Conservation (phyloP, 2,888 invertebrate genomes). For the Mimachlamys varia region DNA sequence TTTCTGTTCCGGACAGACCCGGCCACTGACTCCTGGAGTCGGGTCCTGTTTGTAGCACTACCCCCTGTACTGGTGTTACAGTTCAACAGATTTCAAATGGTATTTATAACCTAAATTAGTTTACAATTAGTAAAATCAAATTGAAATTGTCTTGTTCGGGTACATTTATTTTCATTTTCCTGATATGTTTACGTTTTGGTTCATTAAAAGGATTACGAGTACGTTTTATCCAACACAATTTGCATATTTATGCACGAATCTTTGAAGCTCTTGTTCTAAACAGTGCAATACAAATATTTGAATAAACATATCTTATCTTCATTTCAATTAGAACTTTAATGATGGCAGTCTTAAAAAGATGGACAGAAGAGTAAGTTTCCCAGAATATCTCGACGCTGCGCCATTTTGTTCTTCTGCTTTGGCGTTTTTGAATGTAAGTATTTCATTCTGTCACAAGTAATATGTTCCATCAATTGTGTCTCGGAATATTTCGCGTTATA, state of each 20-base stretch:
- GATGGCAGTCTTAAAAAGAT: not conserved
- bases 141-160: too few relatives aligned
- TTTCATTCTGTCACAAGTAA: too few relatives aligned
- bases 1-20: not conserved
- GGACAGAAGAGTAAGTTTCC: not conserved
- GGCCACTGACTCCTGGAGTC: not conserved
- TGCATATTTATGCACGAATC: too few relatives aligned
- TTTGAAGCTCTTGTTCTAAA: too few relatives aligned
- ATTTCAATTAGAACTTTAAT: not conserved
- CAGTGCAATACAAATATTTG: not conserved
- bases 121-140: not conserved
- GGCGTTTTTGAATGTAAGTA: not conserved
- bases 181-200: too few relatives aligned
- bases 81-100: not conserved
- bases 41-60: not conserved
- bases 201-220: too few relatives aligned
- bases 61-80: not conserved
- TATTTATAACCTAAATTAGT: not conserved
- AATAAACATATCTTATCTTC: not conserved
- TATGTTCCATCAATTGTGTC: too few relatives aligned
- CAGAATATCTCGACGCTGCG: not conserved
- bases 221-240: too few relatives aligned
- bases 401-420: not conserved
- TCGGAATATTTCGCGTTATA: too few relatives aligned
- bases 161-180: too few relatives aligned